A percentile compares a stretch with the other conserved stretches of the same genome.
phyloP scores from a whole-genome alignment of 2,888 invertebrate species.

The Pristionchus exspectatus region DNA sequence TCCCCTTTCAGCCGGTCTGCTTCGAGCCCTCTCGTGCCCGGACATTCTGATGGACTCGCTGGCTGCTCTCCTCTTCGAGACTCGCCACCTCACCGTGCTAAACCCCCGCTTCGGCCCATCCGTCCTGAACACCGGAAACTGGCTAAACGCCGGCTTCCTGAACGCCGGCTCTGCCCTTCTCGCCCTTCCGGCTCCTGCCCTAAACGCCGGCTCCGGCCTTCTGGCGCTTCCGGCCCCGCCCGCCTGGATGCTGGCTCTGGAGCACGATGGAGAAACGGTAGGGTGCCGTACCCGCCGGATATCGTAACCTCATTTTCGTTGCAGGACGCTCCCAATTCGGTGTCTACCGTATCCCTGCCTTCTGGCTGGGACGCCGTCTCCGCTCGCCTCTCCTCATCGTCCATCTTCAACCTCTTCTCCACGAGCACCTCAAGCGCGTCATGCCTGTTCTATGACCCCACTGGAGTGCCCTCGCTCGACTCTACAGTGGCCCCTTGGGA shows the following conservation, averaged over 20 bases:
- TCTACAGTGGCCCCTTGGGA: too few species aligned
- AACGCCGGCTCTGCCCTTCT: not conserved
- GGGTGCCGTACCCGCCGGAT: not conserved
- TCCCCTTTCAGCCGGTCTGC: not conserved
- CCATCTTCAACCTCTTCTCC: slow-evolving; percentile 17
- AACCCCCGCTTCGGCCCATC: too few species aligned
- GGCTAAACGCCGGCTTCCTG: too few species aligned
- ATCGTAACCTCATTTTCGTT: not conserved
- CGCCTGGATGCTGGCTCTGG: not conserved
- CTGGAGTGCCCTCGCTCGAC: too few species aligned
- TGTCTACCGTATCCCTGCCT: slow-evolving; percentile 14
- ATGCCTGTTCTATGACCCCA: too few species aligned
- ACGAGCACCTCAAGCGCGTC: too few species aligned
- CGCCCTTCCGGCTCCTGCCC: not conserved
- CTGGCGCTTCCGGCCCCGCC: not conserved
- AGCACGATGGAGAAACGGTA: not conserved
- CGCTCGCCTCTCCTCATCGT: not conserved
- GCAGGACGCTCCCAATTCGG: not conserved
- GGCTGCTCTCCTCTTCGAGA: not conserved
- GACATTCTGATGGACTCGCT: not conserved
- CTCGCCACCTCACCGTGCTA: not conserved
- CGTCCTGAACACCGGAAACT: too few species aligned
- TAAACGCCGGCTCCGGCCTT: not conserved
- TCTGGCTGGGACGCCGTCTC: not conserved
- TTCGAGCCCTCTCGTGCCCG: not conserved